Percentiles rank a stretch among this genome's conserved stretches.
Evolutionary conservation across 2,888 invertebrate genomes (phyloP).

Genomic region (Adelphocoris suturalis): DNA sequence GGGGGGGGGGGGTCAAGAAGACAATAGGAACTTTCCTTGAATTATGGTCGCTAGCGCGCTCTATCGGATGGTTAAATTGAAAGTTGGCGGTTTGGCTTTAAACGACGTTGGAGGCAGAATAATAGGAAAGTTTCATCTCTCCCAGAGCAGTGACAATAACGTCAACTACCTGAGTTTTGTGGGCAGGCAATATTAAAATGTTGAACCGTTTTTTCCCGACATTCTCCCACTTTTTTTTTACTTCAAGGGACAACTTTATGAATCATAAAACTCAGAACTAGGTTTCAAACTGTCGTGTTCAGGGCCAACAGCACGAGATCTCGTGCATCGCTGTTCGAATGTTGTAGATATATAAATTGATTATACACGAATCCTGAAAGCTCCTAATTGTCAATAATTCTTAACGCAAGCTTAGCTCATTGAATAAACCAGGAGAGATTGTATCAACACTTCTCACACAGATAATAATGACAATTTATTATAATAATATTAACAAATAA

Average conservation of each 20-base stretch:
- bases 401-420: no score
- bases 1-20: slow-evolving; percentile 35
- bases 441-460: no score
- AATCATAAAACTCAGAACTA: slow-evolving; percentile 20
- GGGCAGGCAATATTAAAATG: slow-evolving; percentile 10
- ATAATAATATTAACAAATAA: no score
- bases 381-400: no score
- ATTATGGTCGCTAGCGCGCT: slow-evolving; percentile 48
- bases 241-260: neutral
- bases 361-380: no score
- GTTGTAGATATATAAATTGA: neutral
- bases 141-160: slow-evolving; percentile 21
- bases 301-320: neutral
- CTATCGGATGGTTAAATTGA: slow-evolving; percentile 54
- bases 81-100: slow-evolving; percentile 46
- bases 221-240: neutral
- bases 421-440: no score
- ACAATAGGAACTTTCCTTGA: slow-evolving; percentile 56
- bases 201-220: neutral
- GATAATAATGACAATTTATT: no score
- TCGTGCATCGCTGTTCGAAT: neutral
- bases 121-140: slow-evolving; percentile 46
- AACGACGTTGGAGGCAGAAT: slow-evolving; percentile 7
- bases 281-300: slow-evolving; percentile 12
- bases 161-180: slow-evolving; percentile 26